Evolutionary conservation across 2,797 vertebrate genomes (phyloP).

Genomic region (Cichlasoma orientale): DNA sequence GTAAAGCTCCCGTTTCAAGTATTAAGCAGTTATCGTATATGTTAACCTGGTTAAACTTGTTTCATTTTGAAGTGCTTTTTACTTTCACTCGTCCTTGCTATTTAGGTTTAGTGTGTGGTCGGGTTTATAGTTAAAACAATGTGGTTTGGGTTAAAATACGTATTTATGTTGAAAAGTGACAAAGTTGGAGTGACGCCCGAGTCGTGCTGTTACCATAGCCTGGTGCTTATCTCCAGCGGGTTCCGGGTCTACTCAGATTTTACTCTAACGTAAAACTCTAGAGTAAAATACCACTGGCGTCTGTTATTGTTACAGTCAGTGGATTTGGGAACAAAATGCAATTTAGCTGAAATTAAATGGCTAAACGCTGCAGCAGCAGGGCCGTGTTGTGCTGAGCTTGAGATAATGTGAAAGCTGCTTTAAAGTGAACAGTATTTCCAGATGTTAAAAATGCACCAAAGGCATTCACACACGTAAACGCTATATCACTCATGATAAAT

Average conservation of each 20-base stretch:
- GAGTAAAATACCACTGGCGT: not conserved
- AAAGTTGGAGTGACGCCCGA: not conserved
- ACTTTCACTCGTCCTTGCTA: not conserved
- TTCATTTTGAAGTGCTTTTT: not conserved
- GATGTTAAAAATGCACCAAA: not conserved
- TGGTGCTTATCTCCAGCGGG: not conserved
- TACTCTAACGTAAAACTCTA: not conserved
- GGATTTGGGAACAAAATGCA: not conserved
- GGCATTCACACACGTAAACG: not conserved
- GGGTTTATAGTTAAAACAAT: not conserved
- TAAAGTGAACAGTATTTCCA: not conserved
- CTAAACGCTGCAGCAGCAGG: not conserved
- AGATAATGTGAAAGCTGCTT: too few species aligned
- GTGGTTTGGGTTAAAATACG: not conserved
- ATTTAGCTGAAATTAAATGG: not conserved
- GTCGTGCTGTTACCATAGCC: not conserved
- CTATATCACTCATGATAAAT: not conserved
- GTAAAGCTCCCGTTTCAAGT: not conserved
- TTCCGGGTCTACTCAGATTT: not conserved
- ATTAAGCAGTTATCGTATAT: not conserved
- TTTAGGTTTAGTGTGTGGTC: not conserved
- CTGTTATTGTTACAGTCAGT: not conserved
- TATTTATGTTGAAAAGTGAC: not conserved
- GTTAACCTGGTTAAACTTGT: not conserved
- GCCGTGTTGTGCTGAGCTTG: not conserved